Conservation (phyloP, 2,888 invertebrate genomes). For the Trisateles emortualis region DNA sequence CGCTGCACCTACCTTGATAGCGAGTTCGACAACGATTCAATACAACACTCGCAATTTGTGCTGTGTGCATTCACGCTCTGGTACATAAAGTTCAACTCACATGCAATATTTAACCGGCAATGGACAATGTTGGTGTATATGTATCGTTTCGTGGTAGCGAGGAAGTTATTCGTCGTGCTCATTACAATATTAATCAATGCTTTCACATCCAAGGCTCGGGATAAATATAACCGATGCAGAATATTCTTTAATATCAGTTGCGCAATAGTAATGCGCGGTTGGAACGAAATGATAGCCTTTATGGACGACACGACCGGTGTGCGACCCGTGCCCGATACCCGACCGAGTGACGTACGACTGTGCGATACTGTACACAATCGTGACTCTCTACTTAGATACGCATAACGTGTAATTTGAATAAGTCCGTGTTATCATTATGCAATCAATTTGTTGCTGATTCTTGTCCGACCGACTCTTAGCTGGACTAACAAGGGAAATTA, state of each 20-base stretch:
- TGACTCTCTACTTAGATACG: neutral
- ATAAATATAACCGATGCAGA: slow-evolving; percentile 67
- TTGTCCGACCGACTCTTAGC: neutral
- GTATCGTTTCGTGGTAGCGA: slow-evolving; percentile 38
- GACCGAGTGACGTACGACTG: slow-evolving; percentile 23
- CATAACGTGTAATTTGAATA: slow-evolving; percentile 1
- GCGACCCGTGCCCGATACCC: too few relatives aligned
- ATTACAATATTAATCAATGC: slow-evolving; percentile 84
- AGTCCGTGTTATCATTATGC: neutral
- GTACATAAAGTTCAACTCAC: too few relatives aligned
- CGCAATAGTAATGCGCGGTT: slow-evolving; percentile 66
- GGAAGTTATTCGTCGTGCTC: slow-evolving; percentile 67
- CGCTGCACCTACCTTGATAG: slow-evolving; percentile 45
- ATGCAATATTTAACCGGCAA: neutral
- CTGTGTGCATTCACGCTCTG: slow-evolving; percentile 17
- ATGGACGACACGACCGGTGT: slow-evolving; percentile 16
- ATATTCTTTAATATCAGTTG: slow-evolving; percentile 68
- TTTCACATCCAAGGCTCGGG: slow-evolving; percentile 64
- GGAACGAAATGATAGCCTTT: slow-evolving; percentile 60
- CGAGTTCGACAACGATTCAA: neutral
- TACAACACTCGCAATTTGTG: neutral
- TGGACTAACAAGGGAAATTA: too few relatives aligned
- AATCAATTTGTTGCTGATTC: neutral
- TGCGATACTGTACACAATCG: slow-evolving; percentile 28
- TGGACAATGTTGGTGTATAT: slow-evolving; percentile 6